Evolutionary conservation across 2,888 invertebrate species (phyloP), one percentile per base, ranked within the genome.

Genomic region (Habrosyne pyritoides): DNA sequence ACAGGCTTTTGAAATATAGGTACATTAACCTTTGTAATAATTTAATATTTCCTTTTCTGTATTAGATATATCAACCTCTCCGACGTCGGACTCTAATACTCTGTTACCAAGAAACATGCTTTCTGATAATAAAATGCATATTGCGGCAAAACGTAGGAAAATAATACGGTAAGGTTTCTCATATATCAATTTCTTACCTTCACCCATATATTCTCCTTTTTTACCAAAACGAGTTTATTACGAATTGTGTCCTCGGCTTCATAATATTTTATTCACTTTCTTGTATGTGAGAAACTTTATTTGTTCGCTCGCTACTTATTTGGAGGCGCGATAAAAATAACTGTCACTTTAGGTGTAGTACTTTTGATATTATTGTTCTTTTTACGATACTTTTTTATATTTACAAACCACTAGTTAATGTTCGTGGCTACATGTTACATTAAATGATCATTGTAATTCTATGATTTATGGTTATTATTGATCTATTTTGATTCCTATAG

Each of bases 141-240:
- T 53, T 63, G 6, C 36, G 36, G 47, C 10, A 18, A 33, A 52
- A 21, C 21, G 33, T 50, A 1, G 26, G 48, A 28, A 59, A 63
- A 59, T 54, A 61, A 59, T 66, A 59, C 60, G 36, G 54, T 48
- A 62, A 60, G 56, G 59, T 60, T 62, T n/a, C 61, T 49, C 64
- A 56, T 63, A 60, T 56, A 42, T 42, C 67, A 65, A 63, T 67
- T 67, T 67, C 57, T 53, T 56, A 54, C 55, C 46, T 50, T 36
- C 24, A 33, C 24, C 14, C 36, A n/a, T 42, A 21, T 24, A 33
- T 50, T 52, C 50, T 28, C 7, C 24, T 64, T 65, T 58, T 55
- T 55, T 36, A 59, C 54, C 36, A 53, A 52, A 63, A 61, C 61
- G 58, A 60, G 56, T 26, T 59, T 7, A 33, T 30, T 49, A 42